Base-by-base conservation (phyloP, 2,888 invertebrate genomes). In the Formica aserva region DNA sequence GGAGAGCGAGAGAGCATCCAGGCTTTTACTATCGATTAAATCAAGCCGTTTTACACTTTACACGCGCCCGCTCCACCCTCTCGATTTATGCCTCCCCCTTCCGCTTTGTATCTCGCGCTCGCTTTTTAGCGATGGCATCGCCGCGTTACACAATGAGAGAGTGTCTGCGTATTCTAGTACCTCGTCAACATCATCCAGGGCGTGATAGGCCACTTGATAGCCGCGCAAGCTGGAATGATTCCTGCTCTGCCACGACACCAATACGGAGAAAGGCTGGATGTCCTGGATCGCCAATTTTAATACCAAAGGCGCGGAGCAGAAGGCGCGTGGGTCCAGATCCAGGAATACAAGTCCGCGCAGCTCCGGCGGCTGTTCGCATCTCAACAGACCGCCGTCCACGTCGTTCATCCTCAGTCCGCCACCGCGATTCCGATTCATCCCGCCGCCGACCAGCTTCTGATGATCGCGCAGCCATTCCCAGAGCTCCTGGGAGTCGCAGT, bases 401-500 rank as follows among this genome's bases (percentile, higher is more conserved):
- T 94, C 92, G 90, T 93, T 92, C 91, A 92, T 89, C 62, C 92
- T 92, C 86, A 93, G 90, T 55, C 91, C 92, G 26, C 91, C 87
- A 86, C 85, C 90, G 82, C 96, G 95, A 85, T 95, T 94, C 92
- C 96, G 96, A 91, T 96, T 87, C 65, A 92, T 95, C 89, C 96
- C 96, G 85, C 95, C 93, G 84, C 95, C 93, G 41, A 97, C 95
- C 83, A 97, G 96, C 95, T 98, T 98, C 92, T 97, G 96, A 95
- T 99, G 98, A 94, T 98, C 97, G 93, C 98, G 96, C 94, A 98
- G 96, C 98, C 98, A 99, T 95, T 97, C 97, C 98, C 98, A 98
- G 69, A 98, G 96, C 94, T 98, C 98, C 95, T 98, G 97, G 84
- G 98, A 97, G 94, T 98, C 98, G 94, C 98, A 99, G 93, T 97